Base-by-base conservation (phyloP, 2,113 vertebrate genomes). In the Nansenia antarctica region DNA sequence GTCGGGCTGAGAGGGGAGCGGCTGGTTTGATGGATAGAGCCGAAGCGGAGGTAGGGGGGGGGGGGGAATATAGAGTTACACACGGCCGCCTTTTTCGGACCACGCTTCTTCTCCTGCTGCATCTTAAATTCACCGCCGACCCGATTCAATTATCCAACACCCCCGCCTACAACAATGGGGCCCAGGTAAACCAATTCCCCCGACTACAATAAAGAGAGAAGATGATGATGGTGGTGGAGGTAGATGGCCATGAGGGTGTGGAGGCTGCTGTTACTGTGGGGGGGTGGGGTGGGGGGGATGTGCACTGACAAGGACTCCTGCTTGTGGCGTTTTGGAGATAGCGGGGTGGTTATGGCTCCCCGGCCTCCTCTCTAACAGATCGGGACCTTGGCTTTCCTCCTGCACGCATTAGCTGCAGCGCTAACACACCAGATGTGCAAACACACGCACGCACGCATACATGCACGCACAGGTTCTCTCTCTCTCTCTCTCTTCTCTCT, bases 1-100 rank as follows among this genome's bases (percentile, higher is more conserved):
- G 73, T 73, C n/a, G n/a, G 76, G 24, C 32, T 69, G 65, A 72
- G 54, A 77, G 73, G 65, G 70, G 54, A 77, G 73, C 68, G 31
- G 67, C 61, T 22, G 69, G 66, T 70, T 69, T 88, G 86, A 88
- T 85, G 82, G 85, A 87, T 88, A 62, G 80, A 77, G 53, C 24
- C 65, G 2, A 49, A 65, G 71, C 76, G 54, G 67, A n/a, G n/a
- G n/a, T n/a, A n/a, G n/a, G n/a, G n/a, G n/a, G n/a, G n/a, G n/a
- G n/a, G 27, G 49, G 76, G 67, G 61, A 73, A 79, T 78, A 73
- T 85, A 82, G 30, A 68, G 80, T 84, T 90, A 49, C 45, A 49
- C 45, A 29, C 24, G 63, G 70, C 66, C 70, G 63, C 63, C 58
- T 73, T 62, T 73, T 62, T 61, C 74, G 45, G 61, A 39, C 65